Evolutionary conservation across 2,797 vertebrate species (phyloP).

Genomic region (Kryptopterus vitreolus): DNA sequence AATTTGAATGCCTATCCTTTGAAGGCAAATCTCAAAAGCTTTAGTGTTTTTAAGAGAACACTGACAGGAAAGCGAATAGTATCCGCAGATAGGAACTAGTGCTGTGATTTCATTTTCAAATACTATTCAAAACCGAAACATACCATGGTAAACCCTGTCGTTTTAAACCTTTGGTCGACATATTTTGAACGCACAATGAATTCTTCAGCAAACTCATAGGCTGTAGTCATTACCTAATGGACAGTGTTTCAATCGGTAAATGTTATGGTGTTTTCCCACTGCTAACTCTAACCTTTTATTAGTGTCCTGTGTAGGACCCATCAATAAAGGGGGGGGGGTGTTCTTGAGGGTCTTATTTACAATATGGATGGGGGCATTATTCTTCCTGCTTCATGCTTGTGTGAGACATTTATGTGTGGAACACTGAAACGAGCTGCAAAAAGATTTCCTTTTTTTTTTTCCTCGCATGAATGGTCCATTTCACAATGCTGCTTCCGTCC

Average conservation of each 20-base stretch:
- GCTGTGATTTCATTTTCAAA: background rate
- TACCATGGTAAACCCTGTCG: background rate
- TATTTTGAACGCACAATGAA: background rate
- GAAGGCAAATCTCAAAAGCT: background rate
- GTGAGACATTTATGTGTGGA: background rate
- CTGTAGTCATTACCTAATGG: background rate
- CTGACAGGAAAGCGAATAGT: background rate
- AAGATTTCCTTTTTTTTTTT: no score
- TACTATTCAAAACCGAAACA: background rate
- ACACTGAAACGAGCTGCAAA: background rate
- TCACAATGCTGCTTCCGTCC: background rate
- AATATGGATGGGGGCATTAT: background rate
- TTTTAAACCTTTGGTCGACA: background rate
- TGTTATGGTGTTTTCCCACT: background rate
- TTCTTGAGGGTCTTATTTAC: background rate
- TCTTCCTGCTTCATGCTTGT: background rate
- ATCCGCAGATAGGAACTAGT: background rate
- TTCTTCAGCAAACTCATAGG: background rate
- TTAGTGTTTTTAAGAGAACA: background rate
- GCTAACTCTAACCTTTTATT: background rate
- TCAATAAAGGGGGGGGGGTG: background rate
- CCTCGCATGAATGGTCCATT: background rate
- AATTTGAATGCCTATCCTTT: slow-evolving; percentile 17
- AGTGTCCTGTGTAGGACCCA: background rate
- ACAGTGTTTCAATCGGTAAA: background rate